phyloP scores from a whole-genome alignment of 1,140 invertebrate genomes.

The Drosophila lacertosa region DNA sequence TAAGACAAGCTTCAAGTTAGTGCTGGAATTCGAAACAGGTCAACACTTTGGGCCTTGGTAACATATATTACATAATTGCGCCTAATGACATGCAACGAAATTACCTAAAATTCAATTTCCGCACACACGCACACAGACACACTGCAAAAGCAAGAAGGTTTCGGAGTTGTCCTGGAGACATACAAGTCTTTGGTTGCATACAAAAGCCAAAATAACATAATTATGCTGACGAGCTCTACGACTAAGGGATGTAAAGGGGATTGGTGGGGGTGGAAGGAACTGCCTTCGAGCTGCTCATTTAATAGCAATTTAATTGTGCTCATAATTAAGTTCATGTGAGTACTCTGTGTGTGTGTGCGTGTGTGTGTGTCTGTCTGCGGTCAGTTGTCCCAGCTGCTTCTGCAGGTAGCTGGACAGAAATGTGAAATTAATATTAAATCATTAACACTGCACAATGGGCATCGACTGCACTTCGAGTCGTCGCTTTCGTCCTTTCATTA shows the following conservation, averaged over 20 bases:
- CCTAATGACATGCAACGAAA: constrained; percentile 71
- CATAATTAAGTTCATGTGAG: constrained; percentile 31
- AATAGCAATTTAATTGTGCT: constrained; percentile 67
- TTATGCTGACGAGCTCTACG: constrained; percentile 33
- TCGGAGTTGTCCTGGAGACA: constrained; percentile 16
- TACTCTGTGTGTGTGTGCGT: background rate
- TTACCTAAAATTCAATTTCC: constrained; percentile 72
- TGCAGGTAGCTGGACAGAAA: constrained; percentile 17
- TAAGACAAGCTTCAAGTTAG: background rate
- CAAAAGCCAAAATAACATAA: constrained; percentile 57
- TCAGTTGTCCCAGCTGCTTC: constrained; percentile 10
- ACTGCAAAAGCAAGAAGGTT: constrained; percentile 3
- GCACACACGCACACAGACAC: constrained; percentile 18
- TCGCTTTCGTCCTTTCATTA: constrained; percentile 16
- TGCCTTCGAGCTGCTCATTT: constrained; percentile 29
- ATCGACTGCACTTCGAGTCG: background rate
- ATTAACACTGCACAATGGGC: constrained; percentile 44
- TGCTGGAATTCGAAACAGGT: constrained; percentile 19
- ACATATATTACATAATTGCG: constrained; percentile 68
- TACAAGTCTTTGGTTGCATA: constrained; percentile 31
- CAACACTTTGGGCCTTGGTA: constrained; percentile 40
- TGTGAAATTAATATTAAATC: constrained; percentile 55
- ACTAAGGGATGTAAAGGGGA: no score
- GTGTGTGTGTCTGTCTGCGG: constrained; percentile 6
- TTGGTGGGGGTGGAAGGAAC: background rate